These are phyloP conservation scores for Allobates femoralis DNA, from an alignment of 2,797 vertebrate genomes.

Conservation along the genomic window DNA sequence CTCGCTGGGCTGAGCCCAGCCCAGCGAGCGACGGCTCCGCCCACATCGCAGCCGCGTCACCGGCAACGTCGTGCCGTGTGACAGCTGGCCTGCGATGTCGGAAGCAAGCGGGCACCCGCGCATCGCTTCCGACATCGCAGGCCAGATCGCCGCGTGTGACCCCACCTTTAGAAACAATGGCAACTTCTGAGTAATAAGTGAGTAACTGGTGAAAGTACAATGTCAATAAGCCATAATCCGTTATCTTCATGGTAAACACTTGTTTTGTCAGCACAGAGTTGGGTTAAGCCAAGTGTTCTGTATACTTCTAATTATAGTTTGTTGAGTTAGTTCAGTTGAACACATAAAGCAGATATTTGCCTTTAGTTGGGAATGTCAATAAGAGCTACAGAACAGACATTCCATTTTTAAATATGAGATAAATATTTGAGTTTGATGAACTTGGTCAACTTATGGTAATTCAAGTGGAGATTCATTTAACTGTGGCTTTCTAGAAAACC, in stretches of 20 bases:
- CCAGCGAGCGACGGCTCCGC: no score
- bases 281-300: background rate
- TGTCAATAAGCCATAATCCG: background rate
- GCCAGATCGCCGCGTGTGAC: no score
- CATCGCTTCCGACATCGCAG: no score
- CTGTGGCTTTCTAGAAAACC: background rate
- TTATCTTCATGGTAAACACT: background rate
- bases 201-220: background rate
- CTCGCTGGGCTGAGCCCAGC: no score
- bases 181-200: background rate
- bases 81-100: no score
- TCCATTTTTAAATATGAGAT: background rate
- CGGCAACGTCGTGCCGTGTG: no score
- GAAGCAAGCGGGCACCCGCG: no score
- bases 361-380: background rate
- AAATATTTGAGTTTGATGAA: background rate
- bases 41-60: no score
- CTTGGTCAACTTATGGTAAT: background rate
- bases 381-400: background rate
- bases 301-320: background rate
- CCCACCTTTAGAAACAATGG: background rate
- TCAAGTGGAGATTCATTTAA: background rate
- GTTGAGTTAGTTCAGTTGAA: background rate
- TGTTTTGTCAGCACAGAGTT: background rate
- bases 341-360: constrained; percentile 15